These are phyloP conservation scores for Ploceus nigricollis DNA, from an alignment of 2,113 vertebrate genomes.

Conservation along the genomic window DNA sequence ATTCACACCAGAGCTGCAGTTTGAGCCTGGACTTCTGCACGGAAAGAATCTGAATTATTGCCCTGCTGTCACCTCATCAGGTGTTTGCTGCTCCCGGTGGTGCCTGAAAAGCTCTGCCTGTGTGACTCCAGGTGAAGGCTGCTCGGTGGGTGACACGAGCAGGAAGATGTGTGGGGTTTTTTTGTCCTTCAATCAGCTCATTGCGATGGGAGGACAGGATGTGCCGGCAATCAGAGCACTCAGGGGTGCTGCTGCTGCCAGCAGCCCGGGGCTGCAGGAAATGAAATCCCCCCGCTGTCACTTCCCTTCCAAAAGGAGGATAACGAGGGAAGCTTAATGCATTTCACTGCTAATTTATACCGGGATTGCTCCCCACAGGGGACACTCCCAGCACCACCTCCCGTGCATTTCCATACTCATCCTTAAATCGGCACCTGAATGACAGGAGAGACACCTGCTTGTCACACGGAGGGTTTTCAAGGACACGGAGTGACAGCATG, in stretches of 20 bases:
- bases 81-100: not conserved
- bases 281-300: not conserved
- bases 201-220: not conserved
- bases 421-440: not conserved
- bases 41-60: not conserved
- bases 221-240: not conserved
- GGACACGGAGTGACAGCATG: not conserved
- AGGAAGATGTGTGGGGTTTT: not conserved
- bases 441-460: rapidly evolving
- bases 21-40: not conserved
- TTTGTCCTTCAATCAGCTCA: not conserved
- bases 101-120: not conserved
- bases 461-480: not conserved
- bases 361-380: not conserved
- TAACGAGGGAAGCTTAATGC: not conserved
- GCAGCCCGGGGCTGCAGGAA: not conserved
- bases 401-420: not conserved
- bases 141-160: not conserved
- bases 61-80: not conserved
- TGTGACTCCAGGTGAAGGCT: not conserved
- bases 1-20: not conserved
- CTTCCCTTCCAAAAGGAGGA: not conserved
- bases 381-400: not conserved
- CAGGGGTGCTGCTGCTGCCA: not conserved
- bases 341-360: not conserved